Percentiles rank a stretch among this genome's conserved stretches.
These are phyloP conservation scores for Dinoponera quadriceps DNA, from an alignment of 1,140 invertebrate species.

Conservation along the genomic window DNA sequence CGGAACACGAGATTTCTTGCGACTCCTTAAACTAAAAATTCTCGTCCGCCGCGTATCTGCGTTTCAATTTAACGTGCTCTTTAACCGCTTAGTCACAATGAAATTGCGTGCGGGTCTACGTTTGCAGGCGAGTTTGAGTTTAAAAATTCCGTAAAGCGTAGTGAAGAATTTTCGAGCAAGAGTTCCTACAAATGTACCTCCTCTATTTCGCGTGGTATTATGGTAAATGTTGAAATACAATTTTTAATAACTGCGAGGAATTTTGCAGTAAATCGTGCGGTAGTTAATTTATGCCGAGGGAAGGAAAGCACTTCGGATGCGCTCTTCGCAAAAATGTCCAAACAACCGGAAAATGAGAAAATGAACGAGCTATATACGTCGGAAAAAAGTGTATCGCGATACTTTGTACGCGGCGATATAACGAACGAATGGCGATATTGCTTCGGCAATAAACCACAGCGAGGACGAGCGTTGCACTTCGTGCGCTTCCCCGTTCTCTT, in stretches of 20 bases:
- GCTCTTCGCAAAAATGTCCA: not conserved
- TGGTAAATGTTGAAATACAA: too few species aligned
- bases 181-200: not conserved
- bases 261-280: too few species aligned
- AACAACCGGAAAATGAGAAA: not conserved
- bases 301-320: too few species aligned
- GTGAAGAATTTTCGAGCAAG: not conserved
- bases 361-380: not conserved
- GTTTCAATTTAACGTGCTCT: not conserved
- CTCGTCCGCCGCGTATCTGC: too few species aligned
- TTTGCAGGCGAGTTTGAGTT: not conserved
- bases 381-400: not conserved
- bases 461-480: not conserved
- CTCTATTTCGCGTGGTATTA: too few species aligned
- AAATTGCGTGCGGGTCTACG: not conserved
- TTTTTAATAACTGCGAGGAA: too few species aligned
- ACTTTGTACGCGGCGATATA: not conserved
- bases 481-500: not conserved
- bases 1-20: not conserved
- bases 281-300: too few species aligned
- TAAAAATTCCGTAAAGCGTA: not conserved
- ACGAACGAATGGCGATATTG: not conserved
- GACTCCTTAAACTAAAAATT: not conserved
- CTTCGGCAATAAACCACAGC: conserved; percentile 18
- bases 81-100: not conserved